Conservation (phyloP, 1,140 invertebrate species). For the Caerostris extrusa region DNA sequence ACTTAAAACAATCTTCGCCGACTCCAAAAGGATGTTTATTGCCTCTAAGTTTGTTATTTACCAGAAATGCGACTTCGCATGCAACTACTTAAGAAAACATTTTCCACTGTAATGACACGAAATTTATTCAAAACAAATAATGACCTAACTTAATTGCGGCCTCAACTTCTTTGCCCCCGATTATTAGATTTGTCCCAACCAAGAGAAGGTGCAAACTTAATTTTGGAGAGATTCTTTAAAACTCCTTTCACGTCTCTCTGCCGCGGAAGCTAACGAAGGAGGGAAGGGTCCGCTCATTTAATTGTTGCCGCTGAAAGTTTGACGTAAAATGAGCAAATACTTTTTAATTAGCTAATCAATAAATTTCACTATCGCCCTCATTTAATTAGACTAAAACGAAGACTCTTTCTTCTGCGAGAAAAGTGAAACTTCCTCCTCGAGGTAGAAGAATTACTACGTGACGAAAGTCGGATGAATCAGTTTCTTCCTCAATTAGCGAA, state of each 20-base stretch:
- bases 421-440: not conserved
- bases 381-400: constrained; percentile 20
- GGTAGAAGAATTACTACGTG: not conserved
- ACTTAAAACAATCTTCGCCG: no score
- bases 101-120: no score
- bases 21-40: no score
- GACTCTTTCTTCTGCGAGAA: not conserved
- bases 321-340: constrained; percentile 1
- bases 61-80: no score
- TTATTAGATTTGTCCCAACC: not conserved
- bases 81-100: no score
- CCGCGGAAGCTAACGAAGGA: not conserved
- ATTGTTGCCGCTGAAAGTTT: constrained; percentile 4
- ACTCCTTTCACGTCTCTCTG: not conserved
- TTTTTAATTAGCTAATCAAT: constrained; percentile 62
- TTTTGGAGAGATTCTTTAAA: not conserved
- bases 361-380: not conserved
- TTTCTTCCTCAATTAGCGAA: constrained; percentile 25
- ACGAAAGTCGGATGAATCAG: constrained; percentile 9
- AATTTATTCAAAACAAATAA: no score
- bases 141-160: not conserved
- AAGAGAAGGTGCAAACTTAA: not conserved
- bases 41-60: no score
- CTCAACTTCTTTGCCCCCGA: not conserved
- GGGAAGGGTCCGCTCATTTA: not conserved